Conservation (phyloP, 2,888 invertebrate genomes). For the Nycteola revayana region DNA sequence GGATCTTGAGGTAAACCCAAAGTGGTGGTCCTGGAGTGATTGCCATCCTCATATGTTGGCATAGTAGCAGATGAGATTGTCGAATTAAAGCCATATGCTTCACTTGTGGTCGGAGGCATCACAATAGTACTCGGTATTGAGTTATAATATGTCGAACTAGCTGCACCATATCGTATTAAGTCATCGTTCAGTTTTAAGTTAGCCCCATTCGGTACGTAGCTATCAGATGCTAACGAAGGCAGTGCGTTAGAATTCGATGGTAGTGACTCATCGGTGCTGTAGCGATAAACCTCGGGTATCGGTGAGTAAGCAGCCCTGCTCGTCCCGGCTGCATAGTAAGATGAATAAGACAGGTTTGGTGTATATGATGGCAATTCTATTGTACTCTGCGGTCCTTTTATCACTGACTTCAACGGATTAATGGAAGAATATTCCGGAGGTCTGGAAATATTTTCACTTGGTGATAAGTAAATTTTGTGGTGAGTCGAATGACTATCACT, state of each 20-base stretch:
- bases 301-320: conserved; percentile 69
- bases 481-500: conserved; percentile 65
- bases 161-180: conserved; percentile 52
- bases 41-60: conserved; percentile 63
- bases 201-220: conserved; percentile 69
- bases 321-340: conserved; percentile 60
- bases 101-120: conserved; percentile 54
- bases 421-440: conserved; percentile 65
- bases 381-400: conserved; percentile 59
- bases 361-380: conserved; percentile 69
- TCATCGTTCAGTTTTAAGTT: conserved; percentile 68
- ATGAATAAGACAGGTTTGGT: conserved; percentile 68
- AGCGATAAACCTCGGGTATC: conserved; percentile 71
- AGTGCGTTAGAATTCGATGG: conserved; percentile 56
- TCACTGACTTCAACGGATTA: conserved; percentile 57
- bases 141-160: conserved; percentile 56
- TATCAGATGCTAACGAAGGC: conserved; percentile 59
- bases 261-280: conserved; percentile 70
- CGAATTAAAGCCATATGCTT: conserved; percentile 54
- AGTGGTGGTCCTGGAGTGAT: conserved; percentile 48
- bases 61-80: conserved; percentile 47
- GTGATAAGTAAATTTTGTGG: conserved; percentile 61
- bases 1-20: conserved; percentile 58
- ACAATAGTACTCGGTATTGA: conserved; percentile 52
- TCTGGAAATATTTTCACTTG: conserved; percentile 53